Evolutionary conservation across 2,888 invertebrate species (phyloP), one percentile per base, ranked within the genome.

Genomic region (Heliconius hortense): DNA sequence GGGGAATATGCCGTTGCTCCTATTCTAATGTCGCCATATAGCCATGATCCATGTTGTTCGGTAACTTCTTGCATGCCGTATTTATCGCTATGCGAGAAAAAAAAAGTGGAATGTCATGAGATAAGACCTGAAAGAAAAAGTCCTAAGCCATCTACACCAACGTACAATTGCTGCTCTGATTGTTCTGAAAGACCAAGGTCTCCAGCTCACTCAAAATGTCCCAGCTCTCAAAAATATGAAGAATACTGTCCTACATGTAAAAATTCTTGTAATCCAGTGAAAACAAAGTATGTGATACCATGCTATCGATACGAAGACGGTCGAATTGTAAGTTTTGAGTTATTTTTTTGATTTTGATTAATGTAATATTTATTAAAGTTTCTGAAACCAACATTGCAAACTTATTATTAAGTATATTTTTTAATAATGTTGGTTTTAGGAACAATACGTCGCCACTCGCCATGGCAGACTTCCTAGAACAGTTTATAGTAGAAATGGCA

Each of bases 251-350:
- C 81, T n/a, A 79, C 79, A 15, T 81, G 83, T 78, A 80, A 81
- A 48, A 79, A 77, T 31, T 79, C 81, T 53, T 76, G 80, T 75
- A 74, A 81, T 76, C 76, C 81, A 39, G 76, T 80, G 70, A 79
- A 79, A 78, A 79, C 81, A 59, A 93, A 93, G 87, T 93, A 93
- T 78, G 88, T 93, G 53, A 92, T 93, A 78, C 93, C 93, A 2
- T 93, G 93, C 80, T 93, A 93, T 77, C 86, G 93, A 82, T 94
- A 93, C 64, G 93, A 93, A 85, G 93, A 94, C 79, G 93, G 93
- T 21, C 88, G 93, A 75, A 91, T 93, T 79, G 93, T 94, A 89
- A 93, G 93, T 91, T 75, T 59, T 35, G 53, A 69, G 39, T 74
- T 26, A 18, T 15, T 31, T 21, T 4, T 24, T n/a, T n/a, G n/a